phyloP scores from a whole-genome alignment of 2,797 vertebrate species.

The Anas capensis region DNA sequence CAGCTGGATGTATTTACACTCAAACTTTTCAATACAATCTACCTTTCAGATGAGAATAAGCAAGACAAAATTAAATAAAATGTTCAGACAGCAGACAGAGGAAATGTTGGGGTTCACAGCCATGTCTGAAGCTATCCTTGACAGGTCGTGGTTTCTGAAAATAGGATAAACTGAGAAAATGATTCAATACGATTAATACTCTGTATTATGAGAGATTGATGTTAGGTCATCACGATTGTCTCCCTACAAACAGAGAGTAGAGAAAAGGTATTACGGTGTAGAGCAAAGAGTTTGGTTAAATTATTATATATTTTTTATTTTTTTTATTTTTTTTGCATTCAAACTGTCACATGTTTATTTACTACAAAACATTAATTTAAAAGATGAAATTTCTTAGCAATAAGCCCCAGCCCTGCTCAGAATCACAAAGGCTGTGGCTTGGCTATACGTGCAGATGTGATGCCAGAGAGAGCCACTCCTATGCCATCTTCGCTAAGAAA shows the following conservation, averaged over 20 bases:
- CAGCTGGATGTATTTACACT: neutral
- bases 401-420: neutral
- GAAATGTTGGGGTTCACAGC: neutral
- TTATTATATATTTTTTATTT: neutral
- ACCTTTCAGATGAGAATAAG: neutral
- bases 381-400: neutral
- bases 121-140: neutral
- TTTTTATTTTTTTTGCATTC: neutral
- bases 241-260: neutral
- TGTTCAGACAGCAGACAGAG: neutral
- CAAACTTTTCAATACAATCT: neutral
- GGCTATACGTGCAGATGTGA: neutral
- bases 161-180: neutral
- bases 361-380: neutral
- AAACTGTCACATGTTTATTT: neutral
- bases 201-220: neutral
- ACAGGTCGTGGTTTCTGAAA: neutral
- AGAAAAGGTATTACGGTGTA: neutral
- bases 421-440: neutral
- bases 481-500: constrained; percentile 44
- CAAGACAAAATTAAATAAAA: neutral
- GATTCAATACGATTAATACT: neutral
- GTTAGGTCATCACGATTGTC: neutral
- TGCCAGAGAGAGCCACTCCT: neutral
- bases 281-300: neutral